Percentiles rank a stretch among this genome's conserved stretches.
phyloP scores from a whole-genome alignment of 2,888 invertebrate species.

The Acronicta psi region DNA sequence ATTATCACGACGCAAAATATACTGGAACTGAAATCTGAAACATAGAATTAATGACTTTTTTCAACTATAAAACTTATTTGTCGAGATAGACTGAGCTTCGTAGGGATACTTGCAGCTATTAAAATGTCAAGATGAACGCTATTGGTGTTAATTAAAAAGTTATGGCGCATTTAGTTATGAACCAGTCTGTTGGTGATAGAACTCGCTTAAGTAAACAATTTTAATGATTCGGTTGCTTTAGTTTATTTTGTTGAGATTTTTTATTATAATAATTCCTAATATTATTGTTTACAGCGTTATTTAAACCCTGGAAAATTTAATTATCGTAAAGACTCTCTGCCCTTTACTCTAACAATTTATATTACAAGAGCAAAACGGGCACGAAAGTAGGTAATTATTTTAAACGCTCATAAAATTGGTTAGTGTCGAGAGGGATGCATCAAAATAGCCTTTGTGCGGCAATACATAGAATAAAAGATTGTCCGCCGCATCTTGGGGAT shows the following conservation, averaged over 20 bases:
- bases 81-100: constrained; percentile 59
- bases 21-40: constrained; percentile 79
- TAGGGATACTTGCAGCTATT: constrained; percentile 10
- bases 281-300: neutral
- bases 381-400: no score
- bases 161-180: constrained; percentile 8
- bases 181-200: constrained; percentile 3
- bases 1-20: constrained; percentile 58
- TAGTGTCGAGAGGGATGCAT: no score
- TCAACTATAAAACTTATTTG: constrained; percentile 45
- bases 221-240: constrained; percentile 6
- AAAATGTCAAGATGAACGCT: constrained; percentile 2
- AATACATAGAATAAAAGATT: no score
- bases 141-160: constrained; percentile 29
- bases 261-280: neutral
- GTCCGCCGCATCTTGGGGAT: no score
- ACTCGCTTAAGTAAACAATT: constrained; percentile 18
- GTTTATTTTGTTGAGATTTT: neutral
- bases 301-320: no score
- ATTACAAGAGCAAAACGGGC: no score
- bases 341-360: no score
- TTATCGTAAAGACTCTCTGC: no score
- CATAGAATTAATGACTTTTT: constrained; percentile 77
- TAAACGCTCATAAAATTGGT: no score
- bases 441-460: no score